Evolutionary conservation across 2,797 vertebrate genomes (phyloP), one percentile per base, ranked within the genome.

Genomic region (Cryptoprocta ferox): DNA sequence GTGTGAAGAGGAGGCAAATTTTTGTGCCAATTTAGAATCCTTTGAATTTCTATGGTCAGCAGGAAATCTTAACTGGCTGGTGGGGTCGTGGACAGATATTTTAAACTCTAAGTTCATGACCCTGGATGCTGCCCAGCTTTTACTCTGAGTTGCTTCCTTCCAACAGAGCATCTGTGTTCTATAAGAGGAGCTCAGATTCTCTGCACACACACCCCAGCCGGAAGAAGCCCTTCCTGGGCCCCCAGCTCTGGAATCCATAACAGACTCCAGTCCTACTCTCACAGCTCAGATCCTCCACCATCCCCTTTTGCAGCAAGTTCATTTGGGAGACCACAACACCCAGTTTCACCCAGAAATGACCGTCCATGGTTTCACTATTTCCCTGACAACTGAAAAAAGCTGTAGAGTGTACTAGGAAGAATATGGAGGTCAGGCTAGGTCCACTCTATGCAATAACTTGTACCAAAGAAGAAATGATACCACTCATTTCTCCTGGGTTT

Each of bases 41-140:
- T 96, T 96, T 97, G 79, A 93, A 94, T 95, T 96, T 96, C 82
- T 53, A 83, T 82, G 89, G 92, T 97, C 94, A 96, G 93, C 96
- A 97, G 93, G 96, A 97, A 98, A 97, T 96, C 83, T 89, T 68
- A 92, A 56, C 59, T 65, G 76, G 70, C 94, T 92, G 48, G 50
- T 97, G 56, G 82, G 91, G 95, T 97, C 96, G 94, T n/a, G 95
- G 86, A 85, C 91, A 97, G 95, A 97, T 98, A 97, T 97, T 98
- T 98, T 97, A 97, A 97, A 96, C 93, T 96, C 75, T 71, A 93
- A 97, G 96, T 98, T 97, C 97, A 97, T 91, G 95, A 97, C 92
- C 81, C 90, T 97, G 88, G 89, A 94, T 81, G 65, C 88, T 95
- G 63, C 78, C 88, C 95, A 95, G 79, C 79, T 89, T 98, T 94